phyloP scores from a whole-genome alignment of 2,888 invertebrate genomes.

The Chironomus riparius region DNA sequence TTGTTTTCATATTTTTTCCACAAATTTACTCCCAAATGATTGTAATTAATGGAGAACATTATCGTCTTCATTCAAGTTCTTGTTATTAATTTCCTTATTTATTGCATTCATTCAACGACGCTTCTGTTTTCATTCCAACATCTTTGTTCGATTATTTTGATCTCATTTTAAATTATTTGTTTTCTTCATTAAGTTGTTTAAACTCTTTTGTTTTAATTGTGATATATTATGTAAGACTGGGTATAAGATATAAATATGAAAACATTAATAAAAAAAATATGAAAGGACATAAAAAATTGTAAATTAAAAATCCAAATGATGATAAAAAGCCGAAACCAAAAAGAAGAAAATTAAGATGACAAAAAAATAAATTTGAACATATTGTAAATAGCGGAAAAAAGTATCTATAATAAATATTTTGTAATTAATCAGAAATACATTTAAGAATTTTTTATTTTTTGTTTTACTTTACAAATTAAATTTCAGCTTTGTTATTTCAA shows the following conservation, averaged over 20 bases:
- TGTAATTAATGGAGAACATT: not conserved
- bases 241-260: not conserved
- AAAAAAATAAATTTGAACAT: conserved; percentile 13
- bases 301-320: not conserved
- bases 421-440: conserved; percentile 20
- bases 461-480: not conserved
- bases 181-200: not conserved
- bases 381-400: conserved; percentile 20
- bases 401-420: conserved; percentile 19
- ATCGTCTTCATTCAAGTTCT: not conserved
- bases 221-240: conserved; percentile 23
- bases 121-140: too few species aligned
- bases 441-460: not conserved
- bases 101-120: not conserved
- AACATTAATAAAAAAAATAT: not conserved
- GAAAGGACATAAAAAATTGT: not conserved
- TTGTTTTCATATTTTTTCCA: not conserved
- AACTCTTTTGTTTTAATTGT: conserved; percentile 14
- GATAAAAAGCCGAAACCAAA: not conserved
- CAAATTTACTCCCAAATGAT: not conserved
- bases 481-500: too few species aligned
- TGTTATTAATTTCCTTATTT: not conserved
- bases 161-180: not conserved
- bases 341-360: not conserved
- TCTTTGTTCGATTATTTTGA: too few species aligned